Evolutionary conservation across 2,797 vertebrate genomes (phyloP).

Genomic region (Sciaenops ocellatus): DNA sequence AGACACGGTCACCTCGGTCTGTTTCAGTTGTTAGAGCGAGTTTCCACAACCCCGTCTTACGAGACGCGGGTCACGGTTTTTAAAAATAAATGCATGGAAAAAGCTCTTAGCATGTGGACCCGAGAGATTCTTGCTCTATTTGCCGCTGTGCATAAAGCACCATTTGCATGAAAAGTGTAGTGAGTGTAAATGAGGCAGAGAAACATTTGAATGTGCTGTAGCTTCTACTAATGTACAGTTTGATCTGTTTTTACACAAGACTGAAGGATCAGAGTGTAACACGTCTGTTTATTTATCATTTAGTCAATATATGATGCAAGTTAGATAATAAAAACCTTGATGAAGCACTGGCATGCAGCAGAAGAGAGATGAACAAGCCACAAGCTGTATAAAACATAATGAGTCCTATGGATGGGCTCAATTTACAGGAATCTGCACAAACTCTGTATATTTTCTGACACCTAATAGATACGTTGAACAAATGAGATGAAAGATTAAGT

Average conservation of each 20-base stretch:
- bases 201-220: neutral
- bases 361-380: neutral
- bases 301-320: no score
- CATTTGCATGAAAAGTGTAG: no score
- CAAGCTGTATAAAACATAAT: no score
- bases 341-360: no score
- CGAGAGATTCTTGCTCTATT: constrained; percentile 26
- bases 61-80: constrained; percentile 50
- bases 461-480: neutral
- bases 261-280: neutral
- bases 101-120: constrained; percentile 10
- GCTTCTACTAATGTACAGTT: neutral
- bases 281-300: neutral
- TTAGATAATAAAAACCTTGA: no score
- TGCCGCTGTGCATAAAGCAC: neutral
- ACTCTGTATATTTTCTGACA: neutral
- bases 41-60: constrained; percentile 49
- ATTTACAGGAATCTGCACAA: neutral
- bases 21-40: constrained; percentile 42
- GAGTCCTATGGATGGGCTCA: no score
- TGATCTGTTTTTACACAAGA: neutral
- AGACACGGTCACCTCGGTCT: constrained; percentile 16
- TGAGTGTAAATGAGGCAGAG: neutral
- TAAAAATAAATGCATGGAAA: constrained; percentile 51
- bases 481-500: neutral